A percentile compares a stretch with the other conserved stretches of the same genome.
phyloP scores from a whole-genome alignment of 2,797 vertebrate species.

The Numenius phaeopus region DNA sequence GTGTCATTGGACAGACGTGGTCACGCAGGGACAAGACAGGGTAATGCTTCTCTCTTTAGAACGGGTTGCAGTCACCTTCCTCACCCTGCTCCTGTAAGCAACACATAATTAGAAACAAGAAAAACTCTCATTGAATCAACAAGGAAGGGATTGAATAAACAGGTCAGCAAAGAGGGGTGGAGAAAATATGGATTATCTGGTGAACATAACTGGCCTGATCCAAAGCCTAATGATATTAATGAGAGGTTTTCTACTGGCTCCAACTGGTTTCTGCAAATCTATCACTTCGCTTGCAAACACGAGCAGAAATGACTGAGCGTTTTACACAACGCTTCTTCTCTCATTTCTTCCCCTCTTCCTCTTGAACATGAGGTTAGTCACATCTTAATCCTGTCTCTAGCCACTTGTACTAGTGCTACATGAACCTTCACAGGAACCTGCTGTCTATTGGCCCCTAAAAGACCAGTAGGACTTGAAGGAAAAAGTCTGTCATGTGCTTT shows the following conservation, averaged over 20 bases:
- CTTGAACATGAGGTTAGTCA: not conserved
- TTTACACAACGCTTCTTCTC: not conserved
- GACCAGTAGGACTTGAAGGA: not conserved
- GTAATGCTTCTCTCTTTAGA: not conserved
- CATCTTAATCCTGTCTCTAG: not conserved
- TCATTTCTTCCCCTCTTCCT: not conserved
- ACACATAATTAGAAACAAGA: not conserved
- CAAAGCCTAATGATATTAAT: not conserved
- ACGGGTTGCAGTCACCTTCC: not conserved
- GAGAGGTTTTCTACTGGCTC: not conserved
- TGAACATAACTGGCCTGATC: not conserved
- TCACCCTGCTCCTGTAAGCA: not conserved
- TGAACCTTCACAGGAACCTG: not conserved
- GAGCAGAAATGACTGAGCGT: not conserved
- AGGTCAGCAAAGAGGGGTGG: not conserved
- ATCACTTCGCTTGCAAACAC: not conserved
- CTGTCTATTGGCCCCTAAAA: not conserved
- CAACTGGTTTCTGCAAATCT: not conserved
- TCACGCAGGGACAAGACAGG: rapidly evolving
- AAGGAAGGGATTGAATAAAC: not conserved
- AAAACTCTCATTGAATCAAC: not conserved
- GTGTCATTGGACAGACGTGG: not conserved
- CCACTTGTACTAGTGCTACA: not conserved
- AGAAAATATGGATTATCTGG: not conserved
- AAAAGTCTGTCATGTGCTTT: not conserved